Base-by-base conservation (phyloP, 2,888 invertebrate species). In the Trachelus tabidus region DNA sequence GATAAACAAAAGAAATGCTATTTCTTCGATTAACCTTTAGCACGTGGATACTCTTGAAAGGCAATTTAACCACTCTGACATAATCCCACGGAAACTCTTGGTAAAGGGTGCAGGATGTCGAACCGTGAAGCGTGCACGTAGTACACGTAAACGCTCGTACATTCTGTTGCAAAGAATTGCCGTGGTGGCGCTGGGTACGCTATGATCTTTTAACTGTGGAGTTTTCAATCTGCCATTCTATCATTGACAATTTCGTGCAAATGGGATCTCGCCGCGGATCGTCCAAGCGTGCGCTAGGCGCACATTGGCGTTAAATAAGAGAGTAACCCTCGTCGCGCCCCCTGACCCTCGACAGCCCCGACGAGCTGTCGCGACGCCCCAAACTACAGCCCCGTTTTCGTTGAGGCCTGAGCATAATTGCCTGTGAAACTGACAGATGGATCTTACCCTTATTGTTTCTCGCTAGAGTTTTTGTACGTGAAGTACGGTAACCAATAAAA, bases 271-370 rank as follows among this genome's bases (percentile, higher is more conserved):
- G 89, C 90, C 92, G 92, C 89, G 92, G 92, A 92, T 92, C 93
- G 92, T 89, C 89, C 92, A 92, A 93, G 93, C 94, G 93, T 93
- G 93, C 92, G 92, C 93, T 93, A 93, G 93, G 93, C 92, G 92
- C 94, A 94, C 94, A 94, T 94, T 94, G 93, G 94, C 94, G 94
- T 94, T 94, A 94, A 94, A 94, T 94, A 93, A 93, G 93, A 56
- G 56, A 93, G 92, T 93, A 88, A 89, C 85, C 86, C 86, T 83
- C 84, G 40, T 40, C 40, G 86, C 83, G 77, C 79, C 30, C 30
- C 73, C 15, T 40, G 37, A 30, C 82, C 81, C 81, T 80, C 73
- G 34, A 69, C 74, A 79, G 81, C 77, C 79, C 56, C 56, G 2
- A 15, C 56, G 56, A 56, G 56, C 56, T 9, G 9, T 9, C 56